Conservation (phyloP, 2,888 invertebrate genomes). For the Leuctra nigra region DNA sequence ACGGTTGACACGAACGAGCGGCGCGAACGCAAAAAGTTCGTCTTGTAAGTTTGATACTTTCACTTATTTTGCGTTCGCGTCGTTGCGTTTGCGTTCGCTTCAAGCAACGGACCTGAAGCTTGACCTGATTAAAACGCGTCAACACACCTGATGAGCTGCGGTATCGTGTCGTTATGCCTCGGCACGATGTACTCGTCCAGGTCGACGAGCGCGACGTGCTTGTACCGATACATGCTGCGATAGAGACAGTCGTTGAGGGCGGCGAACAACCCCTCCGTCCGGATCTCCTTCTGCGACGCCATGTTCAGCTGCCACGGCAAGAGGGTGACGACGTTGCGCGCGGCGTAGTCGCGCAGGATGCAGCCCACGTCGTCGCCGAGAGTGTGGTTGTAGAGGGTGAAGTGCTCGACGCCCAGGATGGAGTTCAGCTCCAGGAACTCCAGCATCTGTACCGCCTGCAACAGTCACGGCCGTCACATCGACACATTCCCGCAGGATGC, state of each 20-base stretch:
- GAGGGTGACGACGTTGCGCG: slow-evolving; percentile 58
- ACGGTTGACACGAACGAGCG: too few relatives aligned
- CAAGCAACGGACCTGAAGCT: too few relatives aligned
- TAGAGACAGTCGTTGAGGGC: slow-evolving; percentile 91
- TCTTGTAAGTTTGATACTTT: too few relatives aligned
- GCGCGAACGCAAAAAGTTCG: too few relatives aligned
- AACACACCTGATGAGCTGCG: slow-evolving; percentile 59
- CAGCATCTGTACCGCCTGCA: slow-evolving; percentile 67
- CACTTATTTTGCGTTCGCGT: too few relatives aligned
- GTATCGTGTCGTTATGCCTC: slow-evolving; percentile 66
- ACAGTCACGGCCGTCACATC: slow-evolving; percentile 57
- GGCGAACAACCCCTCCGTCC: slow-evolving; percentile 87
- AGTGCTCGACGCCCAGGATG: slow-evolving; percentile 75
- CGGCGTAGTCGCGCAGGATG: slow-evolving; percentile 59
- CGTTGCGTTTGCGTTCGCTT: too few relatives aligned
- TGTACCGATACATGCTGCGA: slow-evolving; percentile 77
- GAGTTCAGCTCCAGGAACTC: slow-evolving; percentile 87
- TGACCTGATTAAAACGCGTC: too few relatives aligned
- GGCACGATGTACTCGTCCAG: slow-evolving; percentile 86
- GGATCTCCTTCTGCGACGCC: slow-evolving; percentile 81
- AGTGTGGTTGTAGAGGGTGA: slow-evolving; percentile 88
- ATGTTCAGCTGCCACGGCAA: slow-evolving; percentile 82
- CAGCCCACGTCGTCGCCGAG: slow-evolving; percentile 73
- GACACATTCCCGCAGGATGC: slow-evolving; percentile 64
- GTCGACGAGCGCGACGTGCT: slow-evolving; percentile 78